phyloP scores from a whole-genome alignment of 2,113 vertebrate genomes.

The Alethe castanea region DNA sequence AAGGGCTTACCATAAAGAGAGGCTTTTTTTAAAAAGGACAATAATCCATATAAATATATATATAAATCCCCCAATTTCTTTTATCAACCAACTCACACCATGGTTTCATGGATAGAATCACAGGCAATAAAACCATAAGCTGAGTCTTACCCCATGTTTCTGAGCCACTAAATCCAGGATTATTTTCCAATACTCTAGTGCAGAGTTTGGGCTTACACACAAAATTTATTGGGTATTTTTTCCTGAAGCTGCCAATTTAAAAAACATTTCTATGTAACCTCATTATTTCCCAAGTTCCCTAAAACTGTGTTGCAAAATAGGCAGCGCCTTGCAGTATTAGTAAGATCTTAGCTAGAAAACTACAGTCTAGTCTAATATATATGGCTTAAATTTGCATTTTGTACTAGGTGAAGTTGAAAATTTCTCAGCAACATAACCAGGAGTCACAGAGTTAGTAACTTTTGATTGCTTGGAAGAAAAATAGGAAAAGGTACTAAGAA shows the following conservation, averaged over 20 bases:
- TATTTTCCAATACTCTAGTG: not conserved
- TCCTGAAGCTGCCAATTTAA: not conserved
- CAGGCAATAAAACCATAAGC: not conserved
- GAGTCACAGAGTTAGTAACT: not conserved
- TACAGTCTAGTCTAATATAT: not conserved
- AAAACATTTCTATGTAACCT: not conserved
- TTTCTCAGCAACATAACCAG: not conserved
- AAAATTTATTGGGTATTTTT: not conserved
- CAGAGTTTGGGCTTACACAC: not conserved
- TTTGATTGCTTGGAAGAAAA: not conserved
- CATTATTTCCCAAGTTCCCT: not conserved
- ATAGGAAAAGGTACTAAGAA: not conserved
- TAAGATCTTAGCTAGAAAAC: not conserved
- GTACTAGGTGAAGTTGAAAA: not conserved
- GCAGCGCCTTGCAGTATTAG: not conserved
- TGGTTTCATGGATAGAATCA: not conserved
- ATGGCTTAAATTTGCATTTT: not conserved
- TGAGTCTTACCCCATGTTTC: not conserved
- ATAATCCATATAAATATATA: too few species aligned
- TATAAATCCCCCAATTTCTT: not conserved
- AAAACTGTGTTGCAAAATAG: not conserved
- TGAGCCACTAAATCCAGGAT: not conserved
- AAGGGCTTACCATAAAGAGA: not conserved
- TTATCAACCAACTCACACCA: not conserved
- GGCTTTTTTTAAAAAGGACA: not conserved